Base-by-base conservation (phyloP, 2,888 invertebrate species). In the Stictocephala bisonia region DNA sequence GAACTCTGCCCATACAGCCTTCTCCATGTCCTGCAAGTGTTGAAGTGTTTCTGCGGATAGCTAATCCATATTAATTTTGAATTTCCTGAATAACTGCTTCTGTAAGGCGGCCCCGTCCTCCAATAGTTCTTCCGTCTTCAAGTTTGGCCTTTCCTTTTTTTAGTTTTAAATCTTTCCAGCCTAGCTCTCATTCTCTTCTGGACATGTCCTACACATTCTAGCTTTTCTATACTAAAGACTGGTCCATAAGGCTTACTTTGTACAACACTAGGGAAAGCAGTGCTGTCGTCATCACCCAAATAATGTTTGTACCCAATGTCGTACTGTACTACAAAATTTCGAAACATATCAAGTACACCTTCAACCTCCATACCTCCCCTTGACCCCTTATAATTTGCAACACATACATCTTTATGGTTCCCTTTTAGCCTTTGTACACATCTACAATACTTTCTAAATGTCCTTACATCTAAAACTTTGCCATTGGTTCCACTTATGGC, bases 1-100 rank as follows among this genome's bases (percentile, higher is more conserved):
- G 69, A 74, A 80, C 7, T 75, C 76, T 11, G 80, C 79, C 80
- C 79, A 80, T 41, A 81, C 73, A 9, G 75, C 79, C 58, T 76
- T 77, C n/a, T n/a, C n/a, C 51, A n/a, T n/a, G n/a, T n/a, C n/a
- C n/a, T 74, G 60, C 48, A 76, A 77, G 7, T 75, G 35, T 9
- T 76, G 75, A 71, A 79, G 74, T 51, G 71, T 79, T 76, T n/a
- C 75, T 51, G 51, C 78, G 67, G 51, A 80, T 80, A 11, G 79
- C 79, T 15, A 77, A 40, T 20, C 80, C 79, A 72, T 80, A 80
- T 72, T 76, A 81, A 15, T 60, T 70, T 29, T 77, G 77, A 60
- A 81, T 50, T 72, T 77, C 72, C 41, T 78, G 70, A 29, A 81
- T 79, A 9, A 77, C 44, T 58, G 74, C 72, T 24, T 79, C 78